Evolutionary conservation across 2,113 vertebrate genomes (phyloP).

Genomic region (Misgurnus mizolepis): DNA sequence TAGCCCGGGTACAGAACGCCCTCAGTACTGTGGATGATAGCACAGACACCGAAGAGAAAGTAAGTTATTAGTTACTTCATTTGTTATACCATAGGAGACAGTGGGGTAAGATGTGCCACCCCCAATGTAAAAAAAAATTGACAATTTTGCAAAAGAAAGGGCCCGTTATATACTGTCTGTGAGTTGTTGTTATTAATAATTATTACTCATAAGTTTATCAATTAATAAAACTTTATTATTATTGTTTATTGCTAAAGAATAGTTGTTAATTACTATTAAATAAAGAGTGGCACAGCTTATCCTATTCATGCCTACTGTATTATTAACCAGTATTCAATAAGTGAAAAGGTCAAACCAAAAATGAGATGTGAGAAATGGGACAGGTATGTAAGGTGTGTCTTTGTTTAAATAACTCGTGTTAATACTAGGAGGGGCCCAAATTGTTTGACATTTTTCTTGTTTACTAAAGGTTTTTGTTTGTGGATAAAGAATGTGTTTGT

Average conservation of each 20-base stretch:
- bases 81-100: too few relatives aligned
- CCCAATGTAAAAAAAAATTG: too few relatives aligned
- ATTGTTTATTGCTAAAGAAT: too few relatives aligned
- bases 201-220: too few relatives aligned
- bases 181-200: too few relatives aligned
- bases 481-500: background rate
- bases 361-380: background rate
- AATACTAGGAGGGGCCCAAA: background rate
- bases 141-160: too few relatives aligned
- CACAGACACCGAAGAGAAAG: slow-evolving; percentile 86
- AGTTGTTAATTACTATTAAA: too few relatives aligned
- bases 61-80: slow-evolving; percentile 58
- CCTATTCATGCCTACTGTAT: background rate
- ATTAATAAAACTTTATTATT: too few relatives aligned
- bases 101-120: too few relatives aligned
- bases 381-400: background rate
- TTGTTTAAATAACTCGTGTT: background rate
- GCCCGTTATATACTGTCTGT: too few relatives aligned
- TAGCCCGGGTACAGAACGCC: slow-evolving; percentile 85
- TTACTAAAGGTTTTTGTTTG: background rate
- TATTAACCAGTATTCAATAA: background rate
- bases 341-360: background rate
- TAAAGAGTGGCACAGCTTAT: too few relatives aligned
- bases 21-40: slow-evolving; percentile 75
- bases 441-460: background rate